Percentiles rank a stretch among this genome's conserved stretches.
Conservation (phyloP, 1,140 invertebrate species). For the Aphelenchoides besseyi region DNA sequence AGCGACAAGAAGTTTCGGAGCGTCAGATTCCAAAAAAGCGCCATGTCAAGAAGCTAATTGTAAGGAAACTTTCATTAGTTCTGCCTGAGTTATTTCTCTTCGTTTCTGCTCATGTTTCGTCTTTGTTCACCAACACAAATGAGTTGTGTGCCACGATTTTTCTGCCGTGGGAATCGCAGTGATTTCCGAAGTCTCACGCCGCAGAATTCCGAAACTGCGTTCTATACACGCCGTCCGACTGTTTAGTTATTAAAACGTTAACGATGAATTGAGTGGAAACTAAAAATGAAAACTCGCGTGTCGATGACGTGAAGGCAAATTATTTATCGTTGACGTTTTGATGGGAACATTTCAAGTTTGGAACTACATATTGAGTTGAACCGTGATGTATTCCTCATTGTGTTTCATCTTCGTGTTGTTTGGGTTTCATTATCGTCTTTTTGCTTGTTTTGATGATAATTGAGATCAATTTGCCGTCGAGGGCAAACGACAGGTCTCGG, state of each 20-base stretch:
- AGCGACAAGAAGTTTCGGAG: too few relatives aligned
- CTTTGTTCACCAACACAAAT: not conserved
- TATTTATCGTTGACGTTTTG: too few relatives aligned
- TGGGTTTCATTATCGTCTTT: not conserved
- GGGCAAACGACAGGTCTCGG: not conserved
- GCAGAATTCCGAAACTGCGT: not conserved
- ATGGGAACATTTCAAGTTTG: too few relatives aligned
- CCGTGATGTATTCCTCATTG: too few relatives aligned
- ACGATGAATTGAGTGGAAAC: too few relatives aligned
- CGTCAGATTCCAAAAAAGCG: not conserved
- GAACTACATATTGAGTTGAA: too few relatives aligned
- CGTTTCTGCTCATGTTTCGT: not conserved
- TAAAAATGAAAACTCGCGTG: too few relatives aligned
- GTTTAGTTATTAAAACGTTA: constrained; percentile 2
- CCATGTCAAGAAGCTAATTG: not conserved
- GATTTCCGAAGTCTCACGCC: not conserved
- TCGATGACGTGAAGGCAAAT: too few relatives aligned
- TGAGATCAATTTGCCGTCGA: not conserved
- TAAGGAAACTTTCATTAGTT: not conserved
- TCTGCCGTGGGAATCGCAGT: not conserved
- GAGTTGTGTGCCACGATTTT: not conserved
- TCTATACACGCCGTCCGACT: not conserved
- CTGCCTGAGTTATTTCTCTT: constrained; percentile 1
- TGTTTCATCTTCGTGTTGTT: not conserved
- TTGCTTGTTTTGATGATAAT: not conserved